Base-by-base conservation (phyloP, 64 coral and sea anemone genomes). In the Catalaphyllia jardinei region DNA sequence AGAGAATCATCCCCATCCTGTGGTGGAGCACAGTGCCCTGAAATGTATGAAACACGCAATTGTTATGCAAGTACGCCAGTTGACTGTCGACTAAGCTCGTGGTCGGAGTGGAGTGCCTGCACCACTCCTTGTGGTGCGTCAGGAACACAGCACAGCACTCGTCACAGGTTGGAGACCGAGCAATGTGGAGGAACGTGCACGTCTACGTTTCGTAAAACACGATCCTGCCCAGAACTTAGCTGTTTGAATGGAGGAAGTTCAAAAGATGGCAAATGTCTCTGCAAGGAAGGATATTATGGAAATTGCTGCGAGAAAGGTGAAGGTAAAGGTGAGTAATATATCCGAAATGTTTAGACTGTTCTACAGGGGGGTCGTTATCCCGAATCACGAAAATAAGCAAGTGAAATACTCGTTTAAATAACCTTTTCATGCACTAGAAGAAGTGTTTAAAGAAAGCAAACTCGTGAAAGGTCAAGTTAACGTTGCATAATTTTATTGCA, bases 231-330 rank as follows among this genome's bases (percentile, higher is more conserved):
- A 7, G 1, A 31, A 1, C 14, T 33, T 0, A 62, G 79, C 16
- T 81, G 79, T 62, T 35, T 62, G 29, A 81, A 81, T 28, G 79
- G 55, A 62, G 79, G 79, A 62, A 60, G 51, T 62, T 60, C 31
- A 35, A 15, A 62, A 18, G 57, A 20, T 33, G 27, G 19, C 3
- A 35, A 29, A 62, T 81, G 79, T 29, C 62, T 35, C 29, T 81
- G 79, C 30, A 33, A 60, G 8, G 19, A 81, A 30, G 79, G 79
- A 6, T 81, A 62, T 62, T 27, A 28, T 17, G 55, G 79, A 27
- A 7, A 31, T 19, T 81, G 79, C 57, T 81, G 55, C 17, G 79
- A 62, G 30, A 55, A 59, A 8, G 19, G 19, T 54, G 2, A 50
- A 67, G 24, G 20, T 24, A 67, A 67, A 67, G 7, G 7, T 8